Base-by-base conservation (phyloP, 2,113 vertebrate genomes). In the Ramphastos sulfuratus region DNA sequence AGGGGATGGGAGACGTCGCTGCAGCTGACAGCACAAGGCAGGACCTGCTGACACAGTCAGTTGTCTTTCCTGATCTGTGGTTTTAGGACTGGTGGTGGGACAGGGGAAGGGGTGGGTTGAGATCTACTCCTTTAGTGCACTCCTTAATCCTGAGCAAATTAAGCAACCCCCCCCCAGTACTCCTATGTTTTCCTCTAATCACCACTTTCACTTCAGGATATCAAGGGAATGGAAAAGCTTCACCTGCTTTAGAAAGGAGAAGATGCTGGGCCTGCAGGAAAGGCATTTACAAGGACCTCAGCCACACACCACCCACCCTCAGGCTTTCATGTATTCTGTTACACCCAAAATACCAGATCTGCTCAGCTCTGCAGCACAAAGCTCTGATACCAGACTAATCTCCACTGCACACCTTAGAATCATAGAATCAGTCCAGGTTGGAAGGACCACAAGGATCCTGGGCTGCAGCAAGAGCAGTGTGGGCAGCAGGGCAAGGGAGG, bases 41-140 rank as follows among this genome's bases (percentile, higher is more conserved):
- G 74, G 63, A 63, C 87, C 78, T 2, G 0, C 2, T 2, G 64
- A 3, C 60, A 86, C 79, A 23, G 18, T 33, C 90, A 2, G 55
- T 5, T 20, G 2, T 30, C 66, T 31, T 21, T 21, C 52, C 77
- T 16, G 0, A n/a, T 0, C 4, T 4, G 63, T 48, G 66, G 1
- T 83, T 77, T 67, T 19, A 25, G 83, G 74, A 72, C 7, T 9
- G 7, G 63, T 0, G 3, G 52, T 2, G 7, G 52, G 44, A 35
- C 2, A 70, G 33, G 24, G 56, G 59, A 50, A 89, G 71, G 33
- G 59, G 60, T 83, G 37, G 31, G n/a, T 1, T 16, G 46, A 55
- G 66, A 61, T 58, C 14, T 33, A 33, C 30, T 1, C 56, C 24
- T n/a, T 23, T 58, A 4, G 46, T 2, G 52, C 17, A 52, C 31